These are phyloP conservation scores for Garrulus glandarius DNA, from an alignment of 2,797 vertebrate genomes.

Conservation along the genomic window DNA sequence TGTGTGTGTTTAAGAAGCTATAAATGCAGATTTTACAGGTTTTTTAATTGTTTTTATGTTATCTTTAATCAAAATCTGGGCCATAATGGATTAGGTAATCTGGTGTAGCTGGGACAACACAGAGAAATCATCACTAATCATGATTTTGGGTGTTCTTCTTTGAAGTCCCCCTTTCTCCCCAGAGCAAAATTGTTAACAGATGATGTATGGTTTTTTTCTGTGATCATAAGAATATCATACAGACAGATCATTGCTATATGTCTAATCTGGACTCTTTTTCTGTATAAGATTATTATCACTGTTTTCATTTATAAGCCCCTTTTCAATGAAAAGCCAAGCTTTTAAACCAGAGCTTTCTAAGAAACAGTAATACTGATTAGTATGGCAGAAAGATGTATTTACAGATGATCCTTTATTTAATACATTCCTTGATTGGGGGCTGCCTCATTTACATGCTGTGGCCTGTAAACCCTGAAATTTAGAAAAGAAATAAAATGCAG, in stretches of 20 bases:
- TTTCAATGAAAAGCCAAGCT: constrained; percentile 67
- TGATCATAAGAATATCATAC: constrained; percentile 35
- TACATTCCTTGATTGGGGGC: not conserved
- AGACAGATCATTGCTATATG: constrained; percentile 6
- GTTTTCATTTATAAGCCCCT: constrained; percentile 56
- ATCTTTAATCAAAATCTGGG: not conserved
- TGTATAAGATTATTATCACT: constrained; percentile 17
- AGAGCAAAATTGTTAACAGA: constrained; percentile 45
- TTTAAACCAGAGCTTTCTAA: constrained; percentile 64
- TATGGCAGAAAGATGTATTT: constrained; percentile 45
- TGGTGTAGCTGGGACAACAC: not conserved
- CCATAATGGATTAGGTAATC: not conserved
- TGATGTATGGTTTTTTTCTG: not conserved
- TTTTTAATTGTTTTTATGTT: not conserved
- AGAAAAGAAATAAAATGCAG: not conserved
- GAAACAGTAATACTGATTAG: constrained; percentile 70
- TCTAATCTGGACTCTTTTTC: constrained; percentile 51
- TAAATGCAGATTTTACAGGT: not conserved
- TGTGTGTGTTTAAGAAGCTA: not conserved
- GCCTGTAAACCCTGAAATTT: not conserved
- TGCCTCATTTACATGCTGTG: not conserved
- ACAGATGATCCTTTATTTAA: constrained; percentile 59
- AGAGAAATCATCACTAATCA: not conserved
- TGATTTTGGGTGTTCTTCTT: not conserved
- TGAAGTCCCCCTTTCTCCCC: not conserved